A percentile compares a stretch with the other conserved stretches of the same genome.
Conservation (phyloP, 2,888 invertebrate genomes). For the Anodontia alba region DNA sequence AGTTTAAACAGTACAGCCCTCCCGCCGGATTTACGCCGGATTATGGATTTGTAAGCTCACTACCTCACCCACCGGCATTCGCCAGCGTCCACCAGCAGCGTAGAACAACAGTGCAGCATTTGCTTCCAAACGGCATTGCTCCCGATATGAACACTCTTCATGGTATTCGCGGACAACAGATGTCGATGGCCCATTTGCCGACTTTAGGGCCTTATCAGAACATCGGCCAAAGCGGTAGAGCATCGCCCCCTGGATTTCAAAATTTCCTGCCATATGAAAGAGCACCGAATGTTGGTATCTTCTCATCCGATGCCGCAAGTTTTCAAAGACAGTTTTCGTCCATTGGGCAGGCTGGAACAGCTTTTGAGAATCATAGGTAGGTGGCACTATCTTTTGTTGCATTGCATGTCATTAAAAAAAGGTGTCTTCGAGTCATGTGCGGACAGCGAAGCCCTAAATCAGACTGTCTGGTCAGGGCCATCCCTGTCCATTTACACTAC, state of each 20-base stretch:
- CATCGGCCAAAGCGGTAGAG: background rate
- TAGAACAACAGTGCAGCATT: conserved; percentile 20
- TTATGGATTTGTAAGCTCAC: conserved; percentile 39
- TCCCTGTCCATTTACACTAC: too few relatives aligned
- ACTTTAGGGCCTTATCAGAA: background rate
- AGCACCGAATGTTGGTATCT: background rate
- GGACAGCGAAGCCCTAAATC: too few relatives aligned
- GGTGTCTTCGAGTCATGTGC: too few relatives aligned
- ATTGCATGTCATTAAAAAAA: too few relatives aligned
- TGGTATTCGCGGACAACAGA: background rate
- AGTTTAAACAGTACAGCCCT: conserved; percentile 66
- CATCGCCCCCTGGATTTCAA: background rate
- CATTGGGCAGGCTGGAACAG: background rate
- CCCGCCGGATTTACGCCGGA: conserved; percentile 63
- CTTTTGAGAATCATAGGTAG: background rate
- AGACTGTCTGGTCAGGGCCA: too few relatives aligned
- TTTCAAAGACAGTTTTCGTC: background rate
- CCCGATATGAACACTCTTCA: background rate
- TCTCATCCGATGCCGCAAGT: background rate
- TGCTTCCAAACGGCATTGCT: background rate
- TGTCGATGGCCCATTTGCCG: background rate
- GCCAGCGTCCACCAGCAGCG: conserved; percentile 27
- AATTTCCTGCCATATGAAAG: conserved; percentile 19
- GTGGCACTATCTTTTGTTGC: too few relatives aligned
- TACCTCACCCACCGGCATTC: conserved; percentile 34